These are phyloP conservation scores for Leuciscus idus DNA, from an alignment of 2,113 vertebrate genomes.

Conservation along the genomic window DNA sequence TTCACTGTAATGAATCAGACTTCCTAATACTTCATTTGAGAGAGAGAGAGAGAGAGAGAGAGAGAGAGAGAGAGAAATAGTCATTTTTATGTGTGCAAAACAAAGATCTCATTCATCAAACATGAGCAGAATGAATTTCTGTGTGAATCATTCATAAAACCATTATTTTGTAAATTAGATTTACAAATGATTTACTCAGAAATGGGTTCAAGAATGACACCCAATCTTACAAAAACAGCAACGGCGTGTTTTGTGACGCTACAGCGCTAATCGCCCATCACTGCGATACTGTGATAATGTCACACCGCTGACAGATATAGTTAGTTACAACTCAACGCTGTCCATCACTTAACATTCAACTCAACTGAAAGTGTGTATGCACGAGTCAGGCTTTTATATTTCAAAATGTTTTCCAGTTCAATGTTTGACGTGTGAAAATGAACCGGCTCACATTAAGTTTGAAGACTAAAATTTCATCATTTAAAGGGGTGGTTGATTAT, in stretches of 20 bases:
- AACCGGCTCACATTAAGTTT: not conserved
- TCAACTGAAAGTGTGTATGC: not conserved
- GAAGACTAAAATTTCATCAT: too few species aligned
- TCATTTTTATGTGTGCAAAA: not conserved
- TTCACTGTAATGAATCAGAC: not conserved
- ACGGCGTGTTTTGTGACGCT: not conserved
- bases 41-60: not conserved
- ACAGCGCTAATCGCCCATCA: not conserved
- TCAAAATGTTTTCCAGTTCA: not conserved
- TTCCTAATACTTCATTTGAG: not conserved
- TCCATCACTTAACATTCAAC: too few species aligned
- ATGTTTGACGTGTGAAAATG: not conserved
- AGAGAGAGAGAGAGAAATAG: not conserved
- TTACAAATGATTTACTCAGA: not conserved
- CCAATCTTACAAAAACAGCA: not conserved
- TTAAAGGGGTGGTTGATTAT: too few species aligned
- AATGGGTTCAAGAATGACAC: not conserved
- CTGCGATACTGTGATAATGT: not conserved
- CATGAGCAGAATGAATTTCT: not conserved
- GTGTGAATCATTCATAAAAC: not conserved
- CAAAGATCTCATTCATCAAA: not conserved
- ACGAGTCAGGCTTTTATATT: not conserved
- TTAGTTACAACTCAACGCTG: not conserved
- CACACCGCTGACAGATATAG: not conserved
- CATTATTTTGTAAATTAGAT: not conserved